These are phyloP conservation scores for Notolepis coatsorum DNA, from an alignment of 2,797 vertebrate species.

Conservation along the genomic window DNA sequence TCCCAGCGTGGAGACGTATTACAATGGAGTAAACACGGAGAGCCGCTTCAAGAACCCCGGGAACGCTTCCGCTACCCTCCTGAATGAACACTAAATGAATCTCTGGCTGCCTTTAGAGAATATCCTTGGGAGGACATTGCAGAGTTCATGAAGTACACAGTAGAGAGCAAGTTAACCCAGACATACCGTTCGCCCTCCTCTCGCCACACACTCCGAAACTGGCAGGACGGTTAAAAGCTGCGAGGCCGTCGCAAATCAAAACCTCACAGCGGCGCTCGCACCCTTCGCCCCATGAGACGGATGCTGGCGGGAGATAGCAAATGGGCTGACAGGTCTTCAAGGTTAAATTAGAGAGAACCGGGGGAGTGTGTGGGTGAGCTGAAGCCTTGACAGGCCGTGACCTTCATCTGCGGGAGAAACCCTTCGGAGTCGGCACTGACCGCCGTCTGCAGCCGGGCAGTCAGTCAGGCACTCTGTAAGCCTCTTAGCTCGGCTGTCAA, in stretches of 20 bases:
- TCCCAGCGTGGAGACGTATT: conserved; percentile 25
- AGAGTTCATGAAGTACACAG: neutral
- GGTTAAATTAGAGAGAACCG: conserved; percentile 28
- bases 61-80: conserved; percentile 23
- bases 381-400: conserved; percentile 10
- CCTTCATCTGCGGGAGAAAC: neutral
- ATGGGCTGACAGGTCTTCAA: conserved; percentile 32
- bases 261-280: neutral
- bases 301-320: conserved; percentile 17
- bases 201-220: neutral
- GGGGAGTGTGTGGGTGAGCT: neutral
- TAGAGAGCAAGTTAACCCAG: neutral
- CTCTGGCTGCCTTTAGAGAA: conserved; percentile 5
- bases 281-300: neutral
- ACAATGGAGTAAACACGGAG: conserved; percentile 26
- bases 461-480: conserved; percentile 37
- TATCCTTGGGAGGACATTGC: conserved; percentile 3
- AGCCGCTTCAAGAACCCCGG: conserved; percentile 28
- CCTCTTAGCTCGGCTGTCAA: conserved; percentile 53
- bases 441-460: conserved; percentile 21
- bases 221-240: neutral
- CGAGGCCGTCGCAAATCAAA: neutral
- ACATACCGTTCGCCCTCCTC: conserved; percentile 4
- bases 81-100: conserved; percentile 20
- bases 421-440: neutral